Conservation (phyloP, 2,113 vertebrate genomes). For the Pipra filicauda region DNA sequence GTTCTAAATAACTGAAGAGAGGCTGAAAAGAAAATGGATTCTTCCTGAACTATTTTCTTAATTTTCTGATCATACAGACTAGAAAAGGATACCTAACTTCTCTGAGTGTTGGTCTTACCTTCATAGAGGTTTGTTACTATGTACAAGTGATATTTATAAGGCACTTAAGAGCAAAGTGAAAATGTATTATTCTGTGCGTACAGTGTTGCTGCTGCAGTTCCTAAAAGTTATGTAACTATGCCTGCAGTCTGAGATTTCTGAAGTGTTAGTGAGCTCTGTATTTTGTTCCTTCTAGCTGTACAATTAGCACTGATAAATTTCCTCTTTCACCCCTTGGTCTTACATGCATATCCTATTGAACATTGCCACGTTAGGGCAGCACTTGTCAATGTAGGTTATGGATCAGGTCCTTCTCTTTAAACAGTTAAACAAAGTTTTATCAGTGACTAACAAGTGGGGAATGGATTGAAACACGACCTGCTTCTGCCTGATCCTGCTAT, state of each 20-base stretch:
- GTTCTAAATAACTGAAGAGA: background rate
- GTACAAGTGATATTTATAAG: background rate
- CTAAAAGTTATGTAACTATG: background rate
- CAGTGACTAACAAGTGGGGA: background rate
- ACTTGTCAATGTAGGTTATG: background rate
- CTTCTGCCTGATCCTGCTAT: background rate
- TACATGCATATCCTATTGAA: fast-evolving
- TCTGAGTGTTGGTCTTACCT: background rate
- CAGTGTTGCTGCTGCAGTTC: background rate
- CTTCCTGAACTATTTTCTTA: background rate
- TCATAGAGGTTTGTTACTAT: background rate
- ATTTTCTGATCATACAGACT: background rate
- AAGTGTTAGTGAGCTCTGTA: background rate
- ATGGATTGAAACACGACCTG: background rate
- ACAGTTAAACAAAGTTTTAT: background rate
- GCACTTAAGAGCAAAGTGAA: background rate
- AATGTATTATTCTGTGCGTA: background rate
- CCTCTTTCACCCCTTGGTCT: background rate
- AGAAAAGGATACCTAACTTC: background rate
- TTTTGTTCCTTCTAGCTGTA: background rate
- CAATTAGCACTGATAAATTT: background rate
- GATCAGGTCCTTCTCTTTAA: background rate
- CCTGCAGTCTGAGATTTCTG: background rate
- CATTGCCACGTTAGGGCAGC: background rate
- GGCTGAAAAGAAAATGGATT: background rate